Evolutionary conservation across 2,797 vertebrate genomes (phyloP).

Genomic region (Eulemur albifrons): DNA sequence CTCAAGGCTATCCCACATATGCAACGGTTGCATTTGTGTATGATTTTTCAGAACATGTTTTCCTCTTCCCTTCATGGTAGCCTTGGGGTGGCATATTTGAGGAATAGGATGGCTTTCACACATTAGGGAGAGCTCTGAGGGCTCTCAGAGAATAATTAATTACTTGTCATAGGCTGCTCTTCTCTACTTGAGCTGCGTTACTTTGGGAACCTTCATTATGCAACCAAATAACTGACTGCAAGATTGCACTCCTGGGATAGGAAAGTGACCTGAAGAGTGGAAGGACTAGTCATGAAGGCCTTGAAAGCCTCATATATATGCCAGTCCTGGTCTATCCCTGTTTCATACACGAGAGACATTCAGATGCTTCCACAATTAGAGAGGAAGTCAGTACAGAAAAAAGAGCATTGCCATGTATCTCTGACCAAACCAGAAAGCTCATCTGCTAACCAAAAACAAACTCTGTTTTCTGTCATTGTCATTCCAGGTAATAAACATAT

Average conservation of each 20-base stretch:
- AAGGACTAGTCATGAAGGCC: background rate
- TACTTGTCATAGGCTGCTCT: background rate
- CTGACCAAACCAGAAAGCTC: conserved; percentile 40
- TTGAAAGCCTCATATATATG: background rate
- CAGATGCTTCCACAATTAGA: background rate
- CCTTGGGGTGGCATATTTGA: background rate
- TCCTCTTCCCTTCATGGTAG: background rate
- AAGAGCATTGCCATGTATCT: conserved; percentile 15
- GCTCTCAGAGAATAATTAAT: background rate
- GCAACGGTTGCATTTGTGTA: background rate
- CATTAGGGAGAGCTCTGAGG: background rate
- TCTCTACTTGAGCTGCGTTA: background rate
- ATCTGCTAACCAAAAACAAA: conserved; percentile 64
- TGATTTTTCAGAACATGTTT: conserved; percentile 24
- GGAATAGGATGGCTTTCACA: background rate
- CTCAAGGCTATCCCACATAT: background rate
- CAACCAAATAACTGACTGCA: conserved; percentile 16
- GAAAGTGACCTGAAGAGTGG: background rate
- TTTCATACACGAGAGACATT: background rate
- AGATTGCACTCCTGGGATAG: background rate
- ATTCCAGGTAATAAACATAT: conserved; percentile 66
- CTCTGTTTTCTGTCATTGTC: conserved; percentile 42
- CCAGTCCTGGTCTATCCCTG: background rate
- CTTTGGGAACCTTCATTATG: conserved; percentile 45
- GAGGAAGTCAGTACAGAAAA: background rate